Evolutionary conservation across 1,140 invertebrate species (phyloP).

Genomic region (Aphelenchoides besseyi): DNA sequence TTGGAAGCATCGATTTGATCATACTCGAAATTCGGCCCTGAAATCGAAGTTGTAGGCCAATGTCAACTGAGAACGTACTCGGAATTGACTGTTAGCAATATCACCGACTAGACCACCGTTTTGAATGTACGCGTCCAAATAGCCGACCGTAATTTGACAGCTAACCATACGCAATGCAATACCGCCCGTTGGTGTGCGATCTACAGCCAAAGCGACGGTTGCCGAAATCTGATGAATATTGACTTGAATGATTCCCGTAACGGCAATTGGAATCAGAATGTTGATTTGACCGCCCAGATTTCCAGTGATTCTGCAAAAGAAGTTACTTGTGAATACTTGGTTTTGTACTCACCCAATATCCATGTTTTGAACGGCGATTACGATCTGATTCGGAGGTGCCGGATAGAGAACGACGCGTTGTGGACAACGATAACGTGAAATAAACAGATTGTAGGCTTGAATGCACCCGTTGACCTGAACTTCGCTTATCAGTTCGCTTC

Average conservation of each 20-base stretch:
- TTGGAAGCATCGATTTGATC: slow-evolving; percentile 54
- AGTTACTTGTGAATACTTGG: neutral
- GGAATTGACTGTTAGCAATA: slow-evolving; percentile 59
- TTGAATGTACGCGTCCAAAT: slow-evolving; percentile 60
- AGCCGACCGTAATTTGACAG: slow-evolving; percentile 50
- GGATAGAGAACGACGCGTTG: slow-evolving; percentile 57
- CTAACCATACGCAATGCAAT: slow-evolving; percentile 43
- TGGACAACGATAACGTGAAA: slow-evolving; percentile 59
- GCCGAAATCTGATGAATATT: slow-evolving; percentile 56
- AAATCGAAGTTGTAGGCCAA: slow-evolving; percentile 21
- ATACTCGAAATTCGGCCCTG: slow-evolving; percentile 47
- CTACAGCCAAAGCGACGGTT: slow-evolving; percentile 51
- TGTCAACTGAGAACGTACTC: slow-evolving; percentile 32
- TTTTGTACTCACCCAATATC: slow-evolving; percentile 52
- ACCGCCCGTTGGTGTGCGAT: slow-evolving; percentile 44
- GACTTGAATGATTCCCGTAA: slow-evolving; percentile 59
- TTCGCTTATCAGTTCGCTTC: neutral
- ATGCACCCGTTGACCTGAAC: slow-evolving; percentile 56
- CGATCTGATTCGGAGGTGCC: slow-evolving; percentile 56
- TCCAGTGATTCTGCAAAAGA: slow-evolving; percentile 54
- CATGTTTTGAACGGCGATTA: slow-evolving; percentile 58
- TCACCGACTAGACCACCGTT: slow-evolving; percentile 61
- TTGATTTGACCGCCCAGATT: slow-evolving; percentile 60
- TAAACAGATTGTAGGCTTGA: slow-evolving; percentile 60
- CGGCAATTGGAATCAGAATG: slow-evolving; percentile 54